These are phyloP conservation scores for Hydriomena furcata DNA, from an alignment of 2,888 invertebrate genomes.

Conservation along the genomic window DNA sequence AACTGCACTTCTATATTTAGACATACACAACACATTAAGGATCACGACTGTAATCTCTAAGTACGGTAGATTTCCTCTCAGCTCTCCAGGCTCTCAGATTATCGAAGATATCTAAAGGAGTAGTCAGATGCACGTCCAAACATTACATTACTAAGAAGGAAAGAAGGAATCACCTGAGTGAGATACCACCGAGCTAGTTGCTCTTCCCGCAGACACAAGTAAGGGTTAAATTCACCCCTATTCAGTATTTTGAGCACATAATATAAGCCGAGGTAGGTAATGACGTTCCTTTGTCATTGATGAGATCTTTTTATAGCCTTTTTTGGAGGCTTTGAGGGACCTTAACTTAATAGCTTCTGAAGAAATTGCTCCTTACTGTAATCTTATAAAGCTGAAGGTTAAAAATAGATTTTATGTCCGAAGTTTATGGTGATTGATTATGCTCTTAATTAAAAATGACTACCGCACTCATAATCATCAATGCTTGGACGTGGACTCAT, in stretches of 20 bases:
- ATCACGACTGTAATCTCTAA: too few relatives aligned
- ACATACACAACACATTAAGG: too few relatives aligned
- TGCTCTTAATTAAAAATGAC: slow-evolving; percentile 9
- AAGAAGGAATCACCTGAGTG: too few relatives aligned
- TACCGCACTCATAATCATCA: not conserved
- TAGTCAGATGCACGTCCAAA: too few relatives aligned
- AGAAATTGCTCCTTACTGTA: slow-evolving; percentile 16
- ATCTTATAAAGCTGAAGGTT: slow-evolving; percentile 11
- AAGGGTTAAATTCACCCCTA: not conserved
- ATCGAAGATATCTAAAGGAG: too few relatives aligned
- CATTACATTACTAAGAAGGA: too few relatives aligned
- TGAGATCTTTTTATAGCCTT: slow-evolving; percentile 28
- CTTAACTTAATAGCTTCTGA: slow-evolving; percentile 23
- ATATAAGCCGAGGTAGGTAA: slow-evolving; percentile 11
- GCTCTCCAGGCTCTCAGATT: too few relatives aligned
- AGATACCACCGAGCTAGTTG: too few relatives aligned
- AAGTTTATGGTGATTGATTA: slow-evolving; percentile 8
- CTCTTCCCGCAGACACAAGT: not conserved
- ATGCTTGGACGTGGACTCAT: not conserved
- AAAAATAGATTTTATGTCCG: slow-evolving; percentile 1
- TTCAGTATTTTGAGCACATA: not conserved
- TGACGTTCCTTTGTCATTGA: slow-evolving; percentile 30
- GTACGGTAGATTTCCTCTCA: too few relatives aligned
- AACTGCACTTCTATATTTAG: too few relatives aligned
- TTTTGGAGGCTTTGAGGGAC: slow-evolving; percentile 24